Conservation (phyloP, 2,113 vertebrate species). For the Oostethus manadensis region DNA sequence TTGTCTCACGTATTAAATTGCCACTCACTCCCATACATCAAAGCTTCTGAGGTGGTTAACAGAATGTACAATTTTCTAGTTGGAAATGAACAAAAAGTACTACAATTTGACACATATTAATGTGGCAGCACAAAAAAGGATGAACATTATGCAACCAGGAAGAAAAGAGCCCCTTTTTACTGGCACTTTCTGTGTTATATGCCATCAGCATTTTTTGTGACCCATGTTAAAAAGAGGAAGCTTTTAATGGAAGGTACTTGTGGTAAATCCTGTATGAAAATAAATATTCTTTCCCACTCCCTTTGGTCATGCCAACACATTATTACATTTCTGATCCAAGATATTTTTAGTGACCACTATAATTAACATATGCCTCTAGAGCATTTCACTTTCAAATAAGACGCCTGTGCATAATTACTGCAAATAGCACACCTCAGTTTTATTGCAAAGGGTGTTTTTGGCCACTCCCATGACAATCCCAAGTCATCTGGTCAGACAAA, state of each 20-base stretch:
- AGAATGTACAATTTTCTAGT: too few relatives aligned
- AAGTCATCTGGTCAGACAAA: background rate
- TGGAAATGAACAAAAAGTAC: too few relatives aligned
- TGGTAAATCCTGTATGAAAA: background rate
- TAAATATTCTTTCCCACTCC: background rate
- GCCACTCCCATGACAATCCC: constrained; percentile 8
- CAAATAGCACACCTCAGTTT: constrained; percentile 6
- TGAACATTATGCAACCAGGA: too few relatives aligned
- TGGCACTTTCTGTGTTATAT: constrained; percentile 15
- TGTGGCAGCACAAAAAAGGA: too few relatives aligned
- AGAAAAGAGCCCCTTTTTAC: background rate
- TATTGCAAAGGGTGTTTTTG: constrained; percentile 8
- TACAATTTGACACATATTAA: too few relatives aligned
- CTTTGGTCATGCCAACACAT: background rate
- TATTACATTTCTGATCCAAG: background rate
- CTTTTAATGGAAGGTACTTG: constrained; percentile 5
- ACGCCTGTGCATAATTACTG: constrained; percentile 3
- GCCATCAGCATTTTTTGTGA: constrained; percentile 1
- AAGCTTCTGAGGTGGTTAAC: too few relatives aligned
- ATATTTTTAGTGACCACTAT: background rate
- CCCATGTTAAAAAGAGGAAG: constrained; percentile 18
- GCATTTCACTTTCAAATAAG: background rate
- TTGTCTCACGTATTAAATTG: too few relatives aligned
- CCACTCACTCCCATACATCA: too few relatives aligned
- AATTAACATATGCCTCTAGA: background rate